Percentiles rank a stretch among this genome's conserved stretches.
Evolutionary conservation across 2,888 invertebrate species (phyloP).

Genomic region (Blera fallax): DNA sequence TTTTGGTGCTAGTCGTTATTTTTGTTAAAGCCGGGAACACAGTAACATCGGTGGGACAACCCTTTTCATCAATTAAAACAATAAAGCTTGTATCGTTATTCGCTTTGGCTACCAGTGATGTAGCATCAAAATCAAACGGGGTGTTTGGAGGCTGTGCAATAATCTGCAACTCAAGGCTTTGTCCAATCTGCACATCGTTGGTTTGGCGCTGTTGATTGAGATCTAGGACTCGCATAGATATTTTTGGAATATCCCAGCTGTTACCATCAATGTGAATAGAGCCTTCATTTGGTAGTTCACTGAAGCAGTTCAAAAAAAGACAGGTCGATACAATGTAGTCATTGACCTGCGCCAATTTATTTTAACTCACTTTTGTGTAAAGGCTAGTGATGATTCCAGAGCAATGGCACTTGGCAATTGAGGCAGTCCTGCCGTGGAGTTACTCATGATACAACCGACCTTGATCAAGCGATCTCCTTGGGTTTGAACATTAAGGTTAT

Average conservation of each 20-base stretch:
- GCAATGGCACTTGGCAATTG: constrained; percentile 83
- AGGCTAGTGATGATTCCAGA: constrained; percentile 84
- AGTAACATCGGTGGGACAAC: constrained; percentile 89
- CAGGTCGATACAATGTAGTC: no score
- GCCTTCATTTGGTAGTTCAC: constrained; percentile 81
- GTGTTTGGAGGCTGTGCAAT: constrained; percentile 84
- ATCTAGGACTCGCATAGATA: constrained; percentile 85
- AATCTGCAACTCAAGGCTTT: constrained; percentile 86
- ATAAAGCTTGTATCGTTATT: constrained; percentile 88
- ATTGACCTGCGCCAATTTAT: not conserved
- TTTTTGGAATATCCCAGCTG: constrained; percentile 74
- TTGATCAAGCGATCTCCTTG: constrained; percentile 91
- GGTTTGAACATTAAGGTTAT: constrained; percentile 92
- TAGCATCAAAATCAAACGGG: constrained; percentile 86
- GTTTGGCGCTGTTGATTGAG: constrained; percentile 84
- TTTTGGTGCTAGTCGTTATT: constrained; percentile 77
- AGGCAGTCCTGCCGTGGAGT: constrained; percentile 77
- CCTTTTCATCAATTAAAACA: constrained; percentile 87
- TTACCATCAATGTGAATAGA: constrained; percentile 79
- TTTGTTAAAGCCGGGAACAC: constrained; percentile 83
- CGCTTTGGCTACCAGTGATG: constrained; percentile 91
- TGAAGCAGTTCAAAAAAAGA: constrained; percentile 73
- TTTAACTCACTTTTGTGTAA: constrained; percentile 82
- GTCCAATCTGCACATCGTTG: constrained; percentile 86
- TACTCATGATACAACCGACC: constrained; percentile 88